phyloP scores from a whole-genome alignment of 1,140 invertebrate species.

The Caenorhabditis tropicalis region DNA sequence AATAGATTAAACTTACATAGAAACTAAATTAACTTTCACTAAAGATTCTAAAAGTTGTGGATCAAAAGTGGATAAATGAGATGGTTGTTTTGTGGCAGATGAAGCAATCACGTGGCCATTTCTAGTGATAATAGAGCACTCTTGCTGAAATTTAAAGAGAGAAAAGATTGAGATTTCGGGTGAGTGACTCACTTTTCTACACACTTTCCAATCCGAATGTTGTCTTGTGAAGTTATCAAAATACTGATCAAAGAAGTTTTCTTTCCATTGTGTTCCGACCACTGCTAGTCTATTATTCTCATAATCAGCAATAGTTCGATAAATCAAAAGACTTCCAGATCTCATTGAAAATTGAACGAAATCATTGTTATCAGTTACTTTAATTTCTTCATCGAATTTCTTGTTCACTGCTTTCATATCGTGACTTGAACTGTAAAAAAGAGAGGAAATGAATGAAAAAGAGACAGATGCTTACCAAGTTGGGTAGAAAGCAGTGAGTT shows the following conservation, averaged over 20 bases:
- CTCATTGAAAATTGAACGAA: slow-evolving; percentile 46
- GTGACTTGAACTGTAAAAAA: slow-evolving; percentile 28
- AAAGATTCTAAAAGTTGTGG: slow-evolving; percentile 49
- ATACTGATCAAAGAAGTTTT: slow-evolving; percentile 49
- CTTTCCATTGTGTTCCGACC: slow-evolving; percentile 52
- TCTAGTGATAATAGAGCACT: slow-evolving; percentile 82
- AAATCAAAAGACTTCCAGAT: slow-evolving; percentile 36
- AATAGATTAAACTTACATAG: background rate
- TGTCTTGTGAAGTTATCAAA: slow-evolving; percentile 49
- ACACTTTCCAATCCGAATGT: slow-evolving; percentile 39
- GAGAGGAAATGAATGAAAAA: background rate
- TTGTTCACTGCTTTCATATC: slow-evolving; percentile 48
- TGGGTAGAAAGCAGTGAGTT: slow-evolving; percentile 55
- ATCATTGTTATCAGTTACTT: slow-evolving; percentile 15
- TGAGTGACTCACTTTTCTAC: slow-evolving; percentile 10
- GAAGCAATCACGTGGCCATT: slow-evolving; percentile 80
- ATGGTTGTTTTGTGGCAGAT: slow-evolving; percentile 76
- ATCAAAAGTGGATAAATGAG: slow-evolving; percentile 46
- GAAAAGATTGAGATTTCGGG: background rate
- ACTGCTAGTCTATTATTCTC: slow-evolving; percentile 50
- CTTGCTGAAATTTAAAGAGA: slow-evolving; percentile 80
- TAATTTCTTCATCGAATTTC: slow-evolving; percentile 48
- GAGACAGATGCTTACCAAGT: slow-evolving; percentile 39
- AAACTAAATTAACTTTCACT: background rate
- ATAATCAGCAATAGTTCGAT: slow-evolving; percentile 46